Evolutionary conservation across 2,888 invertebrate genomes (phyloP), one percentile per base, ranked within the genome.

Genomic region (Athrips mouffetella): DNA sequence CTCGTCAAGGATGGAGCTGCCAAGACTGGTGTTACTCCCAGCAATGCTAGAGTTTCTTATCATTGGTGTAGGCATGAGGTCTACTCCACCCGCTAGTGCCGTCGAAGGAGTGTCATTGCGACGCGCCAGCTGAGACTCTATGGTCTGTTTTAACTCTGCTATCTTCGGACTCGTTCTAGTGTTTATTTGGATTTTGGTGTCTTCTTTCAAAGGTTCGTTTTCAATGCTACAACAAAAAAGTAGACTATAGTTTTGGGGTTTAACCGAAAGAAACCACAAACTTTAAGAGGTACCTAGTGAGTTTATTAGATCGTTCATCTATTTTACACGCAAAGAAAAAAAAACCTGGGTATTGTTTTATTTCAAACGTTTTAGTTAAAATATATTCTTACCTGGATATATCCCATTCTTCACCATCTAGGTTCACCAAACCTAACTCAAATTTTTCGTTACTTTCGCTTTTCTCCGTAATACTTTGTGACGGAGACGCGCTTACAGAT

Each of bases 161-260:
- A 91, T 90, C 65, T 89, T 90, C 15, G 90, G 85, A 59, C 89
- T 89, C 35, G 89, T 86, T 11, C 82, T 76, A 10, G 87, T 81
- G 54, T 77, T 77, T n/a, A 89, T 61, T 56, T 85, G 73, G 50
- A 89, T 82, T 53, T 74, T 81, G 0, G 76, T 77, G 31, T 71
- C 69, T 50, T 67, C 68, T 52, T 74, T 75, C 8, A 76, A 54
- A 3, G 76, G 78, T 49, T 89, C 86, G 53, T 88, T 85, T 58
- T 86, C 88, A 54, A 86, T 82, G 62, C 90, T 90, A 76, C 44
- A 44, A 44, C 3, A 10, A 42, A 42, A 29, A 27, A 18, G n/a
- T 1, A 29, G n/a, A 42, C 10, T 2, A 11, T 21, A 6, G 23
- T n/a, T n/a, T n/a, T n/a, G n/a, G n/a, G n/a, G n/a, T n/a, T n/a